phyloP scores from a whole-genome alignment of 2,797 vertebrate genomes.

The Jordanella pulchra region DNA sequence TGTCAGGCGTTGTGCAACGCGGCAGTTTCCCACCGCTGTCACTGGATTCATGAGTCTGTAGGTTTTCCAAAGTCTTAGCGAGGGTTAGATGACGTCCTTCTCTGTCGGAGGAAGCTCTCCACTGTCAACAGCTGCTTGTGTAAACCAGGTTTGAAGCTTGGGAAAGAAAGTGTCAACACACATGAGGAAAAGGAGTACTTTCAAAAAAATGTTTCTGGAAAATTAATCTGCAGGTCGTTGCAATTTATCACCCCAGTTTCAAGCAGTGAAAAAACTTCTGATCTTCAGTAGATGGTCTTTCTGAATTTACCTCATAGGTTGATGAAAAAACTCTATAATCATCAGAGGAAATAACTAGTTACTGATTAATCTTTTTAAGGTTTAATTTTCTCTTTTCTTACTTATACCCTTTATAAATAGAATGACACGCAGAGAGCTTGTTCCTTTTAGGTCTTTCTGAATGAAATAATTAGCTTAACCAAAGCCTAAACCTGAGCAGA shows the following conservation, averaged over 20 bases:
- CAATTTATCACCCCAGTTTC: not conserved
- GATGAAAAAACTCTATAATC: not conserved
- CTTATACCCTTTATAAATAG: not conserved
- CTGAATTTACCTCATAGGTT: not conserved
- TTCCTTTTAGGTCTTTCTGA: not conserved
- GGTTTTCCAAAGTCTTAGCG: conserved; percentile 50
- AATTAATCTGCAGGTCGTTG: conserved; percentile 1
- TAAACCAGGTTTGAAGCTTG: conserved; percentile 41
- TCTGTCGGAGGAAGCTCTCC: conserved; percentile 59
- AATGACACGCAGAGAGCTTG: not conserved
- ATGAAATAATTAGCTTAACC: not conserved
- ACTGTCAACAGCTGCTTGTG: conserved; percentile 57
- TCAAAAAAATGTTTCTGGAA: conserved; percentile 24
- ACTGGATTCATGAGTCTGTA: conserved; percentile 42
- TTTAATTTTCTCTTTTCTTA: not conserved
- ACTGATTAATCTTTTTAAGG: not conserved
- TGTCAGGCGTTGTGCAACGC: conserved; percentile 21
- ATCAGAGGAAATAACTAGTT: not conserved
- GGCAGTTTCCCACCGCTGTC: conserved; percentile 44
- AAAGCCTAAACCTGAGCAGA: conserved; percentile 16
- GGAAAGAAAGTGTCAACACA: conserved; percentile 59
- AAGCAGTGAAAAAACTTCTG: not conserved
- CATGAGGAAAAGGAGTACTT: conserved; percentile 20
- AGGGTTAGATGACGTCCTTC: conserved; percentile 62
- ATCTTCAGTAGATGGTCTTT: not conserved